Conservation (phyloP, 2,797 vertebrate species). For the Enteromius anoplus region DNA sequence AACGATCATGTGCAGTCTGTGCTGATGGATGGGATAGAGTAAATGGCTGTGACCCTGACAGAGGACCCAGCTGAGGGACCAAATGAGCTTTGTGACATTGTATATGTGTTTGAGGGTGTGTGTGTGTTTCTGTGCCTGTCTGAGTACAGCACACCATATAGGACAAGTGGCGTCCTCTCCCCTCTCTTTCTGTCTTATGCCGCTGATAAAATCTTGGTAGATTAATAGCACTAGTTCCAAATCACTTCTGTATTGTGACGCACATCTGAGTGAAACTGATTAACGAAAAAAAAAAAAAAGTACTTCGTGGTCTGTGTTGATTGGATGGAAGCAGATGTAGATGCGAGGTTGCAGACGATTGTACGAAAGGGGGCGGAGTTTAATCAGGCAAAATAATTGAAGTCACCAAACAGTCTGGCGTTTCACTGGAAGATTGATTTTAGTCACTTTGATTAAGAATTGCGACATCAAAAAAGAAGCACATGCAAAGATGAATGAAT, state of each 20-base stretch:
- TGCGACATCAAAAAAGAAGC: neutral
- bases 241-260: neutral
- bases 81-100: slow-evolving; percentile 24
- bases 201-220: slow-evolving; percentile 4
- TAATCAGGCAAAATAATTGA: neutral
- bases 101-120: slow-evolving; percentile 23
- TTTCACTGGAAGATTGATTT: slow-evolving; percentile 10
- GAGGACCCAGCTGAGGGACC: slow-evolving; percentile 34
- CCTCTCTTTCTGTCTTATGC: slow-evolving; percentile 13
- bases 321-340: neutral
- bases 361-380: neutral
- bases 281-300: neutral
- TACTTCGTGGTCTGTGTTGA: neutral
- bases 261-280: neutral
- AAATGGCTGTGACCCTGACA: slow-evolving; percentile 53
- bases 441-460: neutral
- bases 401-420: neutral
- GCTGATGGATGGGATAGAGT: slow-evolving; percentile 45
- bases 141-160: slow-evolving; percentile 19
- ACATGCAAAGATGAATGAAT: neutral
- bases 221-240: slow-evolving; percentile 13
- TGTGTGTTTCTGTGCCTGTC: slow-evolving; percentile 22
- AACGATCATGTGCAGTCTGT: slow-evolving; percentile 29
- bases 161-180: slow-evolving; percentile 18
- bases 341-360: neutral